Base-by-base conservation (phyloP, 2,888 invertebrate species). In the Aspidiotus rigidus region DNA sequence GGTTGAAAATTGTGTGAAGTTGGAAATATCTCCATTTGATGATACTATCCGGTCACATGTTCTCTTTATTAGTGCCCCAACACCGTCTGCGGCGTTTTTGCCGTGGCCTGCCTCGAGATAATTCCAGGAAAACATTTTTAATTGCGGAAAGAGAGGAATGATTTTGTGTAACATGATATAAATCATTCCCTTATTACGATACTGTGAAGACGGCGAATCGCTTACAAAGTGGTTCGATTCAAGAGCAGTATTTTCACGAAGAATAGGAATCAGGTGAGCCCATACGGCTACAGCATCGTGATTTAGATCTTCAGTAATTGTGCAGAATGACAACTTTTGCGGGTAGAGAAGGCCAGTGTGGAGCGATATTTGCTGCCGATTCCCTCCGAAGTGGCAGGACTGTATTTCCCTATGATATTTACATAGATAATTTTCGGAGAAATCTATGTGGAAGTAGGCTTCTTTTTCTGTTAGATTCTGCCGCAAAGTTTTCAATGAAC, bases 251-350 rank as follows among this genome's bases (percentile, higher is more conserved):
- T n/a, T 49, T 49, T 44, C 73, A 17, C 15, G 5, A 28, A 76
- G 73, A 42, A 76, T 71, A 71, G 77, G 77, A 67, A 72, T 64
- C 49, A 78, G 71, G 72, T 78, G 77, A 53, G 76, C 76, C 77
- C 78, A 79, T 62, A 79, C 76, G n/a, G 77, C 77, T 61, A 74
- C 73, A 57, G 77, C 75, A 62, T 74, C 74, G 74, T 79, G 78
- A 10, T 74, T 69, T 7, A 75, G 71, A 70, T 73, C 74, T 70
- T 75, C 70, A n/a, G 76, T 77, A 7, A 79, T 69, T 49, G 77
- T 74, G 71, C 76, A 75, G 71, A 73, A 75, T 7, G 74, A 74
- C 39, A 49, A 69, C 7, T 62, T 71, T 13, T 64, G 61, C 28
- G 57, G 67, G 5, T 66, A 41, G n/a, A 67, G 16, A 5, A 59